These are phyloP conservation scores for Leptobrachium ailaonicum DNA, from an alignment of 2,113 vertebrate genomes.

Conservation along the genomic window DNA sequence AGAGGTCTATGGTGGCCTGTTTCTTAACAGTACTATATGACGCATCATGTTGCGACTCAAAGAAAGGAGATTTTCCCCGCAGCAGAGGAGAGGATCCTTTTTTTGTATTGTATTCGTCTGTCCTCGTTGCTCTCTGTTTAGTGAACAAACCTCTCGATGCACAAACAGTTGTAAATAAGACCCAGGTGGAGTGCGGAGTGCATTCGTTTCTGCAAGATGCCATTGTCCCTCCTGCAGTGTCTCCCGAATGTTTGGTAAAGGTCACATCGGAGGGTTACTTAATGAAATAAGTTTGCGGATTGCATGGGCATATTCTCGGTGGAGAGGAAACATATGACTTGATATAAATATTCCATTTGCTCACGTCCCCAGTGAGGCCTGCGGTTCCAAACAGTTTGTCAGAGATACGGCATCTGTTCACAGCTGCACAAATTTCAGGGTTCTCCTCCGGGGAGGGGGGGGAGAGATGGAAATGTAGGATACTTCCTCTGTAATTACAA, in stretches of 20 bases:
- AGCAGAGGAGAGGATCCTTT: no score
- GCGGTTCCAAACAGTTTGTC: background rate
- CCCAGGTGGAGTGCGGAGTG: background rate
- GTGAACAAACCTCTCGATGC: background rate
- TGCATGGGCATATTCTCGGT: slow-evolving; percentile 8
- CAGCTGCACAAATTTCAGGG: background rate
- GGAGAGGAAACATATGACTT: background rate
- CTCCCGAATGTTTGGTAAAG: slow-evolving; percentile 39
- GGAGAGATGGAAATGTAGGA: no score
- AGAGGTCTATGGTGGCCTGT: no score
- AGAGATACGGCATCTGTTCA: background rate
- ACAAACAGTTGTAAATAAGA: background rate
- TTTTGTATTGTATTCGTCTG: no score
- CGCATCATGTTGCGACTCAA: no score
- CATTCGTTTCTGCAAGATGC: slow-evolving; percentile 10
- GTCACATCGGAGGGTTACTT: slow-evolving; percentile 23
- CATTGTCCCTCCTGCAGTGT: background rate
- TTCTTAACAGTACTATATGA: no score
- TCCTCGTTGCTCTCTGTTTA: no score
- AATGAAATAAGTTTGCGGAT: slow-evolving; percentile 17
- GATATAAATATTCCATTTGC: slow-evolving; percentile 5
- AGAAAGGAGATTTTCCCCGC: no score
- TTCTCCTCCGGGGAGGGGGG: background rate
- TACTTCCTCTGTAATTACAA: no score
- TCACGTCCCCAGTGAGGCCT: background rate